phyloP scores from a whole-genome alignment of 2,113 vertebrate species.

The Thamnaconus septentrionalis region DNA sequence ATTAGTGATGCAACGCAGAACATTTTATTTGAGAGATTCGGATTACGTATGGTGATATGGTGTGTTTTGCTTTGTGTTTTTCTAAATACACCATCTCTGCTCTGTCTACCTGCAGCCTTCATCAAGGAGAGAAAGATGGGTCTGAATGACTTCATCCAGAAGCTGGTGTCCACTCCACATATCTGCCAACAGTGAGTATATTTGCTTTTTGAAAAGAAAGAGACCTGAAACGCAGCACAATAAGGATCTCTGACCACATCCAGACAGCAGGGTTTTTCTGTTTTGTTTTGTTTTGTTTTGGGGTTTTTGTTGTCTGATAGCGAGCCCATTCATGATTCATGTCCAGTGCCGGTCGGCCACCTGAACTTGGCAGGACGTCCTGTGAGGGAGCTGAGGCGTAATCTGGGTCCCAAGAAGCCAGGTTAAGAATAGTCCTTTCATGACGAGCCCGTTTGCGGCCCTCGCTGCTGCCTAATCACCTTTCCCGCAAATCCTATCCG shows the following conservation, averaged over 20 bases:
- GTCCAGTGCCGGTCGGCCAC: constrained; percentile 54
- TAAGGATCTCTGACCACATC: constrained; percentile 12
- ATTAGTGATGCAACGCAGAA: constrained; percentile 15
- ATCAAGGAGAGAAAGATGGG: constrained; percentile 85
- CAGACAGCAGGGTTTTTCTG: constrained; percentile 20
- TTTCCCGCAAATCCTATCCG: constrained; percentile 62
- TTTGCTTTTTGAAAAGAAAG: not conserved
- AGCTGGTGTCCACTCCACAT: constrained; percentile 77
- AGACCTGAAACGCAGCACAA: not conserved
- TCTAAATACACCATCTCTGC: not conserved
- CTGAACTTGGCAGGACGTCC: constrained; percentile 57
- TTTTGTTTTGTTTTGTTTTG: no score
- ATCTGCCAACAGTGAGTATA: constrained; percentile 82
- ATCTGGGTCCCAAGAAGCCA: constrained; percentile 49
- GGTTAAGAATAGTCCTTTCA: constrained; percentile 61
- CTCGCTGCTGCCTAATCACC: constrained; percentile 62
- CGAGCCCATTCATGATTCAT: constrained; percentile 12
- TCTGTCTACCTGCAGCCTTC: constrained; percentile 68
- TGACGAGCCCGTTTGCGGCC: constrained; percentile 21
- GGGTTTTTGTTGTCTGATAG: not conserved
- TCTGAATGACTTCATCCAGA: constrained; percentile 82
- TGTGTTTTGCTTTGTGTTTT: not conserved
- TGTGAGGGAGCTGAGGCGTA: constrained; percentile 30
- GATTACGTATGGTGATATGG: no score
- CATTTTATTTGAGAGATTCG: no score